phyloP scores from a whole-genome alignment of 2,888 invertebrate genomes.

The Taenaris catops region DNA sequence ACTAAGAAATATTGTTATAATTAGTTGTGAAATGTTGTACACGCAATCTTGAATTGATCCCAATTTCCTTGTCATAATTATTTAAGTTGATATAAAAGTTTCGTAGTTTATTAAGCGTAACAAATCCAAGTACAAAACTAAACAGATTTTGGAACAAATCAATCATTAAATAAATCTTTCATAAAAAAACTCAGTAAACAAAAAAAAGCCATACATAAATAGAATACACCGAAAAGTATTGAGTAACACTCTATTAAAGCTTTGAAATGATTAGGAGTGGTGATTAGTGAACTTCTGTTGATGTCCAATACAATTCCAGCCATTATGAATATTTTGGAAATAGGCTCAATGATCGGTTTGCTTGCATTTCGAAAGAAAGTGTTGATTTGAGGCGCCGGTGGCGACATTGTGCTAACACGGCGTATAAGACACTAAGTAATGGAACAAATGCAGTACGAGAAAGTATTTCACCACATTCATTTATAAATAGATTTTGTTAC shows the following conservation, averaged over 20 bases:
- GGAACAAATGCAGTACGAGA: background rate
- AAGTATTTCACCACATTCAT: background rate
- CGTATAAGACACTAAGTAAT: constrained; percentile 2
- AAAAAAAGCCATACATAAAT: constrained; percentile 2
- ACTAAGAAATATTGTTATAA: background rate
- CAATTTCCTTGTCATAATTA: constrained; percentile 24
- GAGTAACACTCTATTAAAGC: constrained; percentile 9
- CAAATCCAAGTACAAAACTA: constrained; percentile 15
- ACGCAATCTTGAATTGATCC: constrained; percentile 5
- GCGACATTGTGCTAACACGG: constrained; percentile 14
- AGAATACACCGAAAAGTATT: constrained; percentile 1
- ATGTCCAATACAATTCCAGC: background rate
- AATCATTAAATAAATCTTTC: too few species aligned
- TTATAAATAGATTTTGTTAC: constrained; percentile 9
- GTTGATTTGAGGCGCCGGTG: constrained; percentile 15
- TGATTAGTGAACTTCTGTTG: constrained; percentile 20
- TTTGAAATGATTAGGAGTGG: constrained; percentile 9
- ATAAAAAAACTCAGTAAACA: too few species aligned
- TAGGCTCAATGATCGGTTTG: constrained; percentile 14
- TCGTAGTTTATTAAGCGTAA: constrained; percentile 14
- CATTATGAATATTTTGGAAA: constrained; percentile 16
- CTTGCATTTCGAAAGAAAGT: constrained; percentile 15
- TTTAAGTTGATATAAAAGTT: constrained; percentile 23
- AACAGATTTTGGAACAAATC: constrained; percentile 1
- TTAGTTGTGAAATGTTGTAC: constrained; percentile 26